phyloP scores from a whole-genome alignment of 1,140 invertebrate genomes.

The Leptinotarsa undecemlineata region DNA sequence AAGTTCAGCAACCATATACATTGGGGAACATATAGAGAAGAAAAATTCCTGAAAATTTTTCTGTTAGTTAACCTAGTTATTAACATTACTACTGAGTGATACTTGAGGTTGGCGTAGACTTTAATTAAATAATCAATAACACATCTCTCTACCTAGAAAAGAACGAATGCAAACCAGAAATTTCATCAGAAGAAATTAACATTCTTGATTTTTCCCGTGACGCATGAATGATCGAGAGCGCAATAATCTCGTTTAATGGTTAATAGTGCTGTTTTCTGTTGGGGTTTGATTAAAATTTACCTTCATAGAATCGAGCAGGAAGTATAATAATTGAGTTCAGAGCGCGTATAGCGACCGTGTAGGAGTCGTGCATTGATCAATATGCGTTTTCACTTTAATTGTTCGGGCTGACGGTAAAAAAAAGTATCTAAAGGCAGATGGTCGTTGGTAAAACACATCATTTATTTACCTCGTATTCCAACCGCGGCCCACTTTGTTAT shows the following conservation, averaged over 20 bases:
- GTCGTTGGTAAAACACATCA: conserved; percentile 28
- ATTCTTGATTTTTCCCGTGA: conserved; percentile 26
- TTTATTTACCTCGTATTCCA: conserved; percentile 16
- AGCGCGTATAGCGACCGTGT: conserved; percentile 34
- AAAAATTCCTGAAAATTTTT: no score
- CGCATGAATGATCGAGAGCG: conserved; percentile 14
- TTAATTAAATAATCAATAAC: no score
- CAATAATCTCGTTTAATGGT: conserved; percentile 20
- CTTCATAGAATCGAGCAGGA: conserved; percentile 32
- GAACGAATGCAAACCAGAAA: conserved; percentile 17
- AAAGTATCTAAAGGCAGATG: conserved; percentile 31
- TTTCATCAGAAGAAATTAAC: conserved; percentile 24
- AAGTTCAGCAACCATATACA: no score
- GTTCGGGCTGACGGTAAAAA: conserved; percentile 31
- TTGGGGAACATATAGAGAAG: no score
- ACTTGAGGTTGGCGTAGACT: no score
- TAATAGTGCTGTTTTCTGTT: conserved; percentile 26
- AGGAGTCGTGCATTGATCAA: conserved; percentile 39
- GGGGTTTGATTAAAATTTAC: conserved; percentile 28
- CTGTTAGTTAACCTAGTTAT: no score
- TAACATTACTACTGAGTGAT: no score
- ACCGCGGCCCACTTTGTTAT: not conserved
- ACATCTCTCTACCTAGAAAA: no score
- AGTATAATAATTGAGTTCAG: conserved; percentile 40
- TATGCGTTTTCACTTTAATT: conserved; percentile 45